Evolutionary conservation across 2,113 vertebrate species (phyloP), one percentile per base, ranked within the genome.

Genomic region (Lathamus discolor): DNA sequence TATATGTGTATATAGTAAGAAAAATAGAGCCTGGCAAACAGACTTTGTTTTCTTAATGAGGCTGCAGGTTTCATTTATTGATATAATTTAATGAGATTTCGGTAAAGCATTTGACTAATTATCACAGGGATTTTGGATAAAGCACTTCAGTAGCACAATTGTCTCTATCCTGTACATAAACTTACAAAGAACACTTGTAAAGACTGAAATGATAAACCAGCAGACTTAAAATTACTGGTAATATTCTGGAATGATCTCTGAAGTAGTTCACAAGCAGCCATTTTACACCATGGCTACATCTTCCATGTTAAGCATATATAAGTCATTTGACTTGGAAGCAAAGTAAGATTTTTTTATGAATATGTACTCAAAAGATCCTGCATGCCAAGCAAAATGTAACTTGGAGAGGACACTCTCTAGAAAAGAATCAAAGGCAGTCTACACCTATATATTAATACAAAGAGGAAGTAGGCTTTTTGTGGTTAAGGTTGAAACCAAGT

Each of bases 261-360:
- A 90, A 66, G 28, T 76, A 77, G 22, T 89, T 91, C 69, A 83
- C 51, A 86, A 81, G 61, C 54, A 83, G 76, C 69, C 61, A 49
- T 77, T 92, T 86, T 92, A 77, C 6, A 5, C 59, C n/a, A 83
- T 31, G 33, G 69, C 59, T 92, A 66, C 39, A 63, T 52, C 67
- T 90, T 83, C 80, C 9, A 1, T 46, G 37, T 88, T 74, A 93
- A 83, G 54, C 35, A 55, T 83, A 90, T 83, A 76, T 93, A 90
- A 92, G 85, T 90, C 44, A 92, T 96, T 88, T 74, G 73, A 80
- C 63, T 61, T 57, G 41, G 83, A 92, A 95, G 73, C 46, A 86
- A 66, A 92, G 44, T 43, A 66, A 93, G 44, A 88, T 3, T 57
- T 82, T 64, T 55, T 64, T 25, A 69, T 66, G 44, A 44, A 86